Evolutionary conservation across 2,888 invertebrate genomes (phyloP).

Genomic region (Thalpophila matura): DNA sequence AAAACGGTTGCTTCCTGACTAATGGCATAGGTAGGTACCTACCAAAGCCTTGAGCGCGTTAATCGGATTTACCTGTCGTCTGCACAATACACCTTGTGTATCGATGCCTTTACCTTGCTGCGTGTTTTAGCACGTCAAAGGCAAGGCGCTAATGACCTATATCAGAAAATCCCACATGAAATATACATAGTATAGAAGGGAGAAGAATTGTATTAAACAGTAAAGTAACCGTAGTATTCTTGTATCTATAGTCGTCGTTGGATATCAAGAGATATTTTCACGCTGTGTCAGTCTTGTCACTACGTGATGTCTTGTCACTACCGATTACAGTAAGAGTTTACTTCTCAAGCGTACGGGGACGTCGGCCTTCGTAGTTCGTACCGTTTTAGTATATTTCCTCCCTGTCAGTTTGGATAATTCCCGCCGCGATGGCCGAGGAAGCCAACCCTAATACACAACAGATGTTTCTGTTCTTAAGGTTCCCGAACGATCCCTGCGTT

Average conservation of each 20-base stretch:
- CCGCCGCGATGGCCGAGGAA: conserved; percentile 30
- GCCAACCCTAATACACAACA: conserved; percentile 20
- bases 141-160: conserved; percentile 8
- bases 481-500: conserved; percentile 27
- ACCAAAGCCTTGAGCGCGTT: conserved; percentile 8
- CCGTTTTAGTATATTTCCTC: conserved; percentile 26
- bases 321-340: conserved; percentile 22
- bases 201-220: background rate
- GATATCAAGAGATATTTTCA: conserved; percentile 36
- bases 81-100: conserved; percentile 5
- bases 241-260: conserved; percentile 2
- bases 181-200: background rate
- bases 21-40: too few species aligned
- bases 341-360: background rate
- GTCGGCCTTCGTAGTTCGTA: conserved; percentile 1
- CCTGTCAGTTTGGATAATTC: conserved; percentile 30
- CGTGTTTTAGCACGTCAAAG: background rate
- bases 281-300: conserved; percentile 5
- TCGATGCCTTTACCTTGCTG: conserved; percentile 1
- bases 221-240: background rate
- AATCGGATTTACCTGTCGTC: conserved; percentile 30
- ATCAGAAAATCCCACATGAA: background rate
- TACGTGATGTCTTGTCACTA: conserved; percentile 18
- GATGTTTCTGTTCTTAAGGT: conserved; percentile 28
- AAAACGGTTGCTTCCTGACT: conserved; percentile 21